These are phyloP conservation scores for Drosophila formosana DNA, from an alignment of 2,888 invertebrate genomes.

Conservation along the genomic window DNA sequence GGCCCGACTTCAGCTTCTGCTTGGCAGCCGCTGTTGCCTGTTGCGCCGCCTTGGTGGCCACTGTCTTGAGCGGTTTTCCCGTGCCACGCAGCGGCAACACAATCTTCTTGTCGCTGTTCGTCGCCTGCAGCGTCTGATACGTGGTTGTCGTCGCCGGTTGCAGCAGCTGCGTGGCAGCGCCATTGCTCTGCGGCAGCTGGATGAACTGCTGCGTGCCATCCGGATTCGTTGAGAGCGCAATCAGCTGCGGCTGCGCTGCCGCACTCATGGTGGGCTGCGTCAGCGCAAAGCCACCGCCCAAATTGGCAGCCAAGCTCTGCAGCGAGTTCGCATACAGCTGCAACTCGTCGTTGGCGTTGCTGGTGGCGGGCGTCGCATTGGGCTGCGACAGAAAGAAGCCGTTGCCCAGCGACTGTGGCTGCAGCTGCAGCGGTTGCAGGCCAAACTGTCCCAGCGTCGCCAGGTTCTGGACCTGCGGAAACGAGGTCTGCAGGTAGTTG, in stretches of 20 bases:
- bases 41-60: conserved; percentile 77
- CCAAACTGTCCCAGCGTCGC: conserved; percentile 69
- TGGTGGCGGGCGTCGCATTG: conserved; percentile 38
- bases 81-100: conserved; percentile 69
- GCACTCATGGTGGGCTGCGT: conserved; percentile 63
- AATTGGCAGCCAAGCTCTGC: conserved; percentile 79
- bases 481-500: conserved; percentile 78
- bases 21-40: conserved; percentile 77
- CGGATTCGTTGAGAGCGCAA: conserved; percentile 79
- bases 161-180: conserved; percentile 41
- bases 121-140: conserved; percentile 79
- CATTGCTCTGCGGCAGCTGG: conserved; percentile 69
- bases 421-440: conserved; percentile 69
- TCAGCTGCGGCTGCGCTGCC: conserved; percentile 72
- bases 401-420: conserved; percentile 79
- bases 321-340: conserved; percentile 81
- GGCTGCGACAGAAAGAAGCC: conserved; percentile 80
- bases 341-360: conserved; percentile 65
- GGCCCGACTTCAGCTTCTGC: conserved; percentile 69
- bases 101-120: conserved; percentile 80
- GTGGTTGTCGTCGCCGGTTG: conserved; percentile 57
- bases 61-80: conserved; percentile 76
- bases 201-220: conserved; percentile 82
- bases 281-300: conserved; percentile 80
- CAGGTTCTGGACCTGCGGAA: conserved; percentile 73